Base-by-base conservation (phyloP, 2,888 invertebrate genomes). In the Lochmaea crataegi region DNA sequence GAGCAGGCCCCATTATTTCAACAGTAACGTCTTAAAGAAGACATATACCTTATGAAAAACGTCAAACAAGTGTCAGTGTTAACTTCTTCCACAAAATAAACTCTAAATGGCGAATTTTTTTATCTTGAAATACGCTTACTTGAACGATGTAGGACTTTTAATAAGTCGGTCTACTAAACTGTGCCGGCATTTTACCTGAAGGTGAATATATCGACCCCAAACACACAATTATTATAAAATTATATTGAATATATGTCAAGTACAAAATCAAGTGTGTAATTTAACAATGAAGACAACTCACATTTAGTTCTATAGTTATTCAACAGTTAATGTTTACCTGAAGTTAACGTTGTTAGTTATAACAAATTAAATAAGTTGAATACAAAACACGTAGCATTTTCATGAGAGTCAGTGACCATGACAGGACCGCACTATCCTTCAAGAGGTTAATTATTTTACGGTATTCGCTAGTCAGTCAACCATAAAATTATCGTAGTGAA, bases 371-470 rank as follows among this genome's bases (percentile, higher is more conserved):
- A 42, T 61, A 48, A 68, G 61, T 61, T 38, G 38, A 68, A 68
- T n/a, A 51, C 61, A 68, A 68, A 58, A 68, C 60, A 32, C 61
- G 41, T 48, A 51, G 12, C 60, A 61, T 32, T n/a, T 58, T 41
- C 12, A 14, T 58, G n/a, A n/a, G 48, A 68, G 61, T 68, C 68
- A 61, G 26, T 68, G 68, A 68, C 68, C 68, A 68, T 61, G 38
- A 61, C 66, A 66, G 66, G 22, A 18, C 66, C 38, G 66, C 11
- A 66, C 56, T 51, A 7, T 11, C 5, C 22, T 22, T 22, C 2
- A 18, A 53, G 18, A 53, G 51, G 51, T n/a, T n/a, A 51, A 51
- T 12, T 45, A 45, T 12, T 12, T 0, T 12, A 14, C 45, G 12
- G 14, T 45, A 45, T 45, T 45, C 45, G 45, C 14, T 0, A 45